Evolutionary conservation across 2,888 invertebrate species (phyloP).

Genomic region (Drosophila niveifrons): DNA sequence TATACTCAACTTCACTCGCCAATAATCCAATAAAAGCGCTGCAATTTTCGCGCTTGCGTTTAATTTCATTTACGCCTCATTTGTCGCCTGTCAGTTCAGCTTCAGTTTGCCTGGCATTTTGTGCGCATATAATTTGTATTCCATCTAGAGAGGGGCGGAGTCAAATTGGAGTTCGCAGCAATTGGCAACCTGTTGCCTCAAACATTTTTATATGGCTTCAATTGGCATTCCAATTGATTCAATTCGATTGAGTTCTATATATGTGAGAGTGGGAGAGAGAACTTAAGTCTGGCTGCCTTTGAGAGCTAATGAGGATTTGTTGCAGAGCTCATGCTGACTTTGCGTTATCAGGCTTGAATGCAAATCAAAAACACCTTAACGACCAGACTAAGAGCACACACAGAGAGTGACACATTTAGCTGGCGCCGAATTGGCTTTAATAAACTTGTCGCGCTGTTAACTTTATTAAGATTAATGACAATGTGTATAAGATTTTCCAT

Average conservation of each 20-base stretch:
- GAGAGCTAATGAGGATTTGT: constrained; percentile 57
- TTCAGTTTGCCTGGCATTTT: constrained; percentile 14
- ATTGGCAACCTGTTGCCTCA: constrained; percentile 60
- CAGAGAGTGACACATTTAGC: constrained; percentile 28
- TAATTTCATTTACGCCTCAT: constrained; percentile 81
- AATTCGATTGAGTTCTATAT: constrained; percentile 41
- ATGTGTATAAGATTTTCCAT: constrained; percentile 62
- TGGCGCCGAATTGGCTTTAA: constrained; percentile 77
- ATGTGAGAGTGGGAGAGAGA: not conserved
- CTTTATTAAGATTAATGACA: constrained; percentile 79
- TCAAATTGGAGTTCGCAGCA: constrained; percentile 10
- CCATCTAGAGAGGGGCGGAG: not conserved
- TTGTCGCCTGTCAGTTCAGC: constrained; percentile 68
- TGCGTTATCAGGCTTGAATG: constrained; percentile 30
- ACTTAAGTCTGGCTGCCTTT: constrained; percentile 8
- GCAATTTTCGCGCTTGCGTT: constrained; percentile 81
- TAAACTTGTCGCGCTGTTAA: constrained; percentile 78
- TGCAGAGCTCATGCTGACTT: constrained; percentile 61
- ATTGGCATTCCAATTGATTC: constrained; percentile 46
- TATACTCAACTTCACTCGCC: constrained; percentile 23
- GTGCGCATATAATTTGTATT: constrained; percentile 45
- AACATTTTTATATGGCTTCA: constrained; percentile 32
- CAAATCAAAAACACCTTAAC: constrained; percentile 63
- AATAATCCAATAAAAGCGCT: constrained; percentile 78
- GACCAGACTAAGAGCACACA: constrained; percentile 9